These are phyloP conservation scores for Anabas testudineus DNA, from an alignment of 2,797 vertebrate genomes.

Conservation along the genomic window DNA sequence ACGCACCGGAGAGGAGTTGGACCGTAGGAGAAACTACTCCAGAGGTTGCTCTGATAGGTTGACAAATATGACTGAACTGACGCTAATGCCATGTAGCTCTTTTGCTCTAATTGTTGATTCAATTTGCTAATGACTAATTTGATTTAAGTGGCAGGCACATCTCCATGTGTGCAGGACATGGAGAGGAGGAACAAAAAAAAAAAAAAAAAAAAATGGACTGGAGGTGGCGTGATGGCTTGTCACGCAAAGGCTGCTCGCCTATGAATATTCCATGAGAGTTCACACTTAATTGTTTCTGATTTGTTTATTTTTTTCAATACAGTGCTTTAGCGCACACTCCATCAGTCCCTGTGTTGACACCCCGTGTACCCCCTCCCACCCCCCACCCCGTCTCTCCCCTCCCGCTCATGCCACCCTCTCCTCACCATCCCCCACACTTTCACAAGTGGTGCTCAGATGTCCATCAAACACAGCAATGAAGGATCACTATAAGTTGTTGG, in stretches of 20 bases:
- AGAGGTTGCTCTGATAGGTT: constrained; percentile 79
- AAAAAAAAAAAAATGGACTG: constrained; percentile 56
- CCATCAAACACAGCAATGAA: constrained; percentile 73
- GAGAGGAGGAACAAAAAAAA: constrained; percentile 51
- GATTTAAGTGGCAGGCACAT: constrained; percentile 90
- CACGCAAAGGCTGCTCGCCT: constrained; percentile 80
- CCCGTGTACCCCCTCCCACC: constrained; percentile 35
- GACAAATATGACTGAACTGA: constrained; percentile 85
- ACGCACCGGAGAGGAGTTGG: constrained; percentile 62
- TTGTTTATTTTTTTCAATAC: constrained; percentile 85
- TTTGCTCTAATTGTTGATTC: constrained; percentile 91
- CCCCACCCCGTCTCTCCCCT: neutral
- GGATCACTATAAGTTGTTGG: constrained; percentile 76
- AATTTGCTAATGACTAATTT: constrained; percentile 92
- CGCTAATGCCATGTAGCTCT: constrained; percentile 88
- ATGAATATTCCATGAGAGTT: constrained; percentile 89
- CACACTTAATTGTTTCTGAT: constrained; percentile 89
- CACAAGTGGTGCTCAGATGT: constrained; percentile 78
- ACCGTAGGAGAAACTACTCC: constrained; percentile 75
- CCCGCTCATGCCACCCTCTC: constrained; percentile 63
- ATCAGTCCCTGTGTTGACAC: constrained; percentile 74
- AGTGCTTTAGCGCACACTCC: constrained; percentile 77
- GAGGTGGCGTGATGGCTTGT: constrained; percentile 85
- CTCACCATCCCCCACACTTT: constrained; percentile 69
- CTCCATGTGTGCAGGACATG: constrained; percentile 82